phyloP scores from a whole-genome alignment of 53 echinoderm and acorn worm species.

The Mesocentrotus franciscanus region DNA sequence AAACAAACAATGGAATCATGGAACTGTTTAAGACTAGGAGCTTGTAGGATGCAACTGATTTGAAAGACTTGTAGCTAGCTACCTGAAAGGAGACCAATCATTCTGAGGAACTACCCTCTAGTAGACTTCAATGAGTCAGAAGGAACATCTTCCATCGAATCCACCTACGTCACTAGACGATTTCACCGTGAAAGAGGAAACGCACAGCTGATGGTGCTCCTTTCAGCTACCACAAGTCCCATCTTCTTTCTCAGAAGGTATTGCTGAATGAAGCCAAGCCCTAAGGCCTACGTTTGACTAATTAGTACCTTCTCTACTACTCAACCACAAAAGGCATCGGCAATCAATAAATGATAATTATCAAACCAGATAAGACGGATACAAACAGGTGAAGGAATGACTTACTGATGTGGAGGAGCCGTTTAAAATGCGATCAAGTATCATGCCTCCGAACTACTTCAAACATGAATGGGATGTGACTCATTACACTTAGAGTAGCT shows the following conservation, averaged over 20 bases:
- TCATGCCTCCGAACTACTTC: neutral
- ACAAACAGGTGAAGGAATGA: neutral
- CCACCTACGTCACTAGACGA: neutral
- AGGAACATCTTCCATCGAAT: conserved; percentile 1
- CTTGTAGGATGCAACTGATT: neutral
- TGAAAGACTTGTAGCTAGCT: neutral
- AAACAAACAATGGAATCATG: too few species aligned
- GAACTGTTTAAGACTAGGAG: neutral
- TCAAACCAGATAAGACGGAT: neutral
- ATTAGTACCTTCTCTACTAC: neutral
- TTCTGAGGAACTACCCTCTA: conserved; percentile 50
- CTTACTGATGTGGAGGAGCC: neutral
- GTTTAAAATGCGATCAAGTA: neutral
- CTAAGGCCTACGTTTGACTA: neutral
- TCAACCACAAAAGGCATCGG: neutral
- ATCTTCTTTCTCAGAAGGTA: conserved; percentile 20
- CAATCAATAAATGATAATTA: neutral
- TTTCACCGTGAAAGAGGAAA: conserved; percentile 33
- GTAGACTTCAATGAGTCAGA: conserved; percentile 50
- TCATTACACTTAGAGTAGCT: conserved; percentile 19
- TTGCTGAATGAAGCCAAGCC: neutral
- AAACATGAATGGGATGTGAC: conserved; percentile 7
- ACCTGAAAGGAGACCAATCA: conserved; percentile 19
- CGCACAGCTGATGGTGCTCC: neutral
- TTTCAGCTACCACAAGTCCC: neutral